Evolutionary conservation across 2,113 vertebrate species (phyloP).

Genomic region (Craseonycteris thonglongyai): DNA sequence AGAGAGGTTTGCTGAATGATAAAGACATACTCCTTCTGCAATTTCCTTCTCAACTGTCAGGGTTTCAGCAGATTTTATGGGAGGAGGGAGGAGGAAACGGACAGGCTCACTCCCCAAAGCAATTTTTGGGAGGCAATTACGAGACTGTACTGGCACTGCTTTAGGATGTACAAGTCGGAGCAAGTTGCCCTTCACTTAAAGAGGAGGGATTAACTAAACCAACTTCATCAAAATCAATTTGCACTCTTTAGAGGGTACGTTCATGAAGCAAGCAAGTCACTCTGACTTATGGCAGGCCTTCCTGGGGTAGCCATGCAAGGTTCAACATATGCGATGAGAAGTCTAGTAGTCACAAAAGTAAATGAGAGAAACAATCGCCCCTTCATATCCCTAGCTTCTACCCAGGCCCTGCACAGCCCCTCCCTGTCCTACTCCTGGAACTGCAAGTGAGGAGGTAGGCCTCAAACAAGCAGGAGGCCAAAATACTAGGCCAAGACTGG

Average conservation of each 20-base stretch:
- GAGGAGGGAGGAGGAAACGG: constrained; percentile 42
- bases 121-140: constrained; percentile 53
- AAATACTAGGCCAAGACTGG: background rate
- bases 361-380: background rate
- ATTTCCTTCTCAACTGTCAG: constrained; percentile 27
- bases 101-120: constrained; percentile 41
- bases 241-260: constrained; percentile 33
- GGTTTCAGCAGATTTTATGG: constrained; percentile 63
- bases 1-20: background rate
- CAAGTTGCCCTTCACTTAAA: constrained; percentile 51
- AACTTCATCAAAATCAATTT: constrained; percentile 62
- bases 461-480: background rate
- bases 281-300: constrained; percentile 34
- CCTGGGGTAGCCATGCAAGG: constrained; percentile 24
- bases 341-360: constrained; percentile 19
- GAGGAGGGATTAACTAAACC: constrained; percentile 57
- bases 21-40: background rate
- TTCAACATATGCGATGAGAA: constrained; percentile 27
- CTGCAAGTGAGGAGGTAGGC: background rate
- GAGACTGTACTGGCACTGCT: constrained; percentile 53
- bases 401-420: background rate
- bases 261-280: constrained; percentile 41
- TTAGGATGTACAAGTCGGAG: constrained; percentile 60
- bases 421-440: background rate
- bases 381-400: background rate